phyloP scores from a whole-genome alignment of 1,140 invertebrate genomes.

The Hypsibius dujardini region DNA sequence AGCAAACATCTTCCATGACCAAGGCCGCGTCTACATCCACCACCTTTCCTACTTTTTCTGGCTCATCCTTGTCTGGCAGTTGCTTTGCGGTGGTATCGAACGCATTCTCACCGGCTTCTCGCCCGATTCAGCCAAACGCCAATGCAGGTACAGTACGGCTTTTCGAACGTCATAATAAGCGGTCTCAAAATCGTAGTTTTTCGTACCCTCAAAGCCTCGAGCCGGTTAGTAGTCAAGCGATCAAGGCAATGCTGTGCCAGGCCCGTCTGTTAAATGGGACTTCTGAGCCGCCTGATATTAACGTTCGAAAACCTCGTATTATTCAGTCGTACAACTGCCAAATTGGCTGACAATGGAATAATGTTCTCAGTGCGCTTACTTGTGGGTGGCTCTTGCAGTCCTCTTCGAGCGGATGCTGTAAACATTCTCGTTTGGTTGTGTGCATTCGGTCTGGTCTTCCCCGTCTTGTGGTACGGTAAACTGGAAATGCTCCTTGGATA shows the following conservation, averaged over 20 bases:
- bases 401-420: background rate
- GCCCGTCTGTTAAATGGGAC: too few relatives aligned
- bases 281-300: too few relatives aligned
- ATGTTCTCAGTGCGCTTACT: too few relatives aligned
- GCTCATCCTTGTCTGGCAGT: slow-evolving; percentile 1
- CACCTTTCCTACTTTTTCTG: slow-evolving; percentile 9
- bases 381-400: background rate
- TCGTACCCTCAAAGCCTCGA: too few relatives aligned
- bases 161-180: too few relatives aligned
- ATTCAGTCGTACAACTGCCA: too few relatives aligned
- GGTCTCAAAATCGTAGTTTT: too few relatives aligned
- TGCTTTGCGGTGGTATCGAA: background rate
- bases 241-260: too few relatives aligned
- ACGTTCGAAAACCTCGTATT: too few relatives aligned
- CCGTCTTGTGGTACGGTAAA: slow-evolving; percentile 4
- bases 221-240: too few relatives aligned
- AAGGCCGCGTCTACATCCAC: slow-evolving; percentile 7
- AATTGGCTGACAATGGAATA: too few relatives aligned
- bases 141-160: too few relatives aligned
- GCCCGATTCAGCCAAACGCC: background rate
- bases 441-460: slow-evolving; percentile 12
- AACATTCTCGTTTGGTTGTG: background rate
- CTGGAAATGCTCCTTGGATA: background rate
- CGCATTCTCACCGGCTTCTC: background rate
- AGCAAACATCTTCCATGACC: background rate